These are phyloP conservation scores for Porites divaricata DNA, from an alignment of 92 coral and sea anemone genomes.

Conservation along the genomic window DNA sequence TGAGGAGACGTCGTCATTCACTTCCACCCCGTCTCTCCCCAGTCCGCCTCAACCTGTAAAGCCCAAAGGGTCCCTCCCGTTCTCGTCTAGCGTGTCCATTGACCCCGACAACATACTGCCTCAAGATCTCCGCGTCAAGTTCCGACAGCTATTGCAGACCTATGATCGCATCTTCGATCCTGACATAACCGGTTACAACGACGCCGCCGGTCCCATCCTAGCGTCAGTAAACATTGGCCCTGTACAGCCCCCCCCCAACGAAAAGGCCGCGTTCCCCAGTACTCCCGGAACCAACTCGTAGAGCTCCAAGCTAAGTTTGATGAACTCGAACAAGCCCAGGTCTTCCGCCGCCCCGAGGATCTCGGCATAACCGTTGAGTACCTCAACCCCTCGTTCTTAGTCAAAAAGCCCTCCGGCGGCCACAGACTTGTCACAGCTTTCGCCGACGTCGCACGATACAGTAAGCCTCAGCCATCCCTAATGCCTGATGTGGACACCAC, in stretches of 20 bases:
- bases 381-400: no score
- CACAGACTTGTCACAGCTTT: conserved; percentile 47
- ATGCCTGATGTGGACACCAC: conserved; percentile 57
- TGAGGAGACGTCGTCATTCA: conserved; percentile 3
- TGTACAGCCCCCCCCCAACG: conserved; percentile 47
- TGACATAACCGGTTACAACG: conserved; percentile 44
- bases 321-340: no score
- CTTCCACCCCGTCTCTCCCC: conserved; percentile 23
- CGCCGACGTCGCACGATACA: conserved; percentile 37
- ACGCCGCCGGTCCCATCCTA: conserved; percentile 49
- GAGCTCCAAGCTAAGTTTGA: no score
- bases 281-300: no score
- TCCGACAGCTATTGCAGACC: conserved; percentile 30
- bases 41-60: conserved; percentile 3
- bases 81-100: conserved; percentile 40
- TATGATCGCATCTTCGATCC: conserved; percentile 46
- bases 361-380: conserved; percentile 49
- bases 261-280: background rate
- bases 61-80: conserved; percentile 18
- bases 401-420: no score
- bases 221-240: conserved; percentile 42
- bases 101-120: conserved; percentile 59
- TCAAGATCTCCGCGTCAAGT: conserved; percentile 24
- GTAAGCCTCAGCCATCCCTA: conserved; percentile 40
- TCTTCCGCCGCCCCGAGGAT: conserved; percentile 42